phyloP scores from a whole-genome alignment of 1,140 invertebrate genomes.

The Charaxes varanes region DNA sequence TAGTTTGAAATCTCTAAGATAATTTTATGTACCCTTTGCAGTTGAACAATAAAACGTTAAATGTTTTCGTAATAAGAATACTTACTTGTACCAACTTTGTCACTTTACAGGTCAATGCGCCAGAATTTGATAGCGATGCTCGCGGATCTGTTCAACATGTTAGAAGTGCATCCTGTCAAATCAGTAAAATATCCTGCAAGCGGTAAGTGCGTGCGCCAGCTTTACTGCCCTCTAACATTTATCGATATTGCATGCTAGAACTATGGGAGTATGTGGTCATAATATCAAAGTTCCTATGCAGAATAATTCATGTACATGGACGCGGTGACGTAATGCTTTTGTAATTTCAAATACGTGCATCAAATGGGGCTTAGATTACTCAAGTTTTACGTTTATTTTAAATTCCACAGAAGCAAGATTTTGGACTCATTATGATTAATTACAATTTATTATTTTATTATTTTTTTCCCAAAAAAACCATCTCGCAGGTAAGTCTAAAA shows the following conservation, averaged over 20 bases:
- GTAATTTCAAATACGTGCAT: conserved; percentile 25
- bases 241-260: conserved; percentile 56
- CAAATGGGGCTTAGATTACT: conserved; percentile 16
- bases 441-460: too few species aligned
- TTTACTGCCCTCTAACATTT: conserved; percentile 17
- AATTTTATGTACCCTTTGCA: too few species aligned
- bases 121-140: conserved; percentile 95
- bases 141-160: conserved; percentile 95
- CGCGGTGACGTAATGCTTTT: conserved; percentile 35
- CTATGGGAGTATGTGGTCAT: conserved; percentile 72
- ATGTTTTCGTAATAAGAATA: too few species aligned
- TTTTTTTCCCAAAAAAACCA: too few species aligned
- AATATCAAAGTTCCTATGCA: conserved; percentile 62
- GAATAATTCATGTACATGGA: conserved; percentile 39
- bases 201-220: conserved; percentile 49
- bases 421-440: too few species aligned
- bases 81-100: too few species aligned
- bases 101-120: conserved; percentile 84
- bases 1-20: too few species aligned
- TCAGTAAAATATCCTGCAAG: conserved; percentile 87
- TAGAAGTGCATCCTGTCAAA: conserved; percentile 94
- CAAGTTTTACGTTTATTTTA: too few species aligned
- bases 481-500: too few species aligned
- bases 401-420: too few species aligned
- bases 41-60: too few species aligned